phyloP scores from a whole-genome alignment of 1,140 invertebrate species.

The Nephila pilipes region DNA sequence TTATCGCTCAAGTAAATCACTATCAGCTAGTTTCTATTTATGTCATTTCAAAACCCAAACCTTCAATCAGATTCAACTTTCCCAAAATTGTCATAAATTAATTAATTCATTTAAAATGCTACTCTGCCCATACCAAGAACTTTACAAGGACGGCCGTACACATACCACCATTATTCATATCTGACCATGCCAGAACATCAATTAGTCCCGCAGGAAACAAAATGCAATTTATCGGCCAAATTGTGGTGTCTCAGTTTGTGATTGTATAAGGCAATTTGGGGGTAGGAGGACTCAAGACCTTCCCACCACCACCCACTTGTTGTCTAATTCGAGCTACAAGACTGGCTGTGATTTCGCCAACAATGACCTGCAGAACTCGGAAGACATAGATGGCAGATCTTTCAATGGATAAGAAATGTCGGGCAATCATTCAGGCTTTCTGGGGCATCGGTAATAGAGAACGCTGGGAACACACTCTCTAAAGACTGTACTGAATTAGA shows the following conservation, averaged over 20 bases:
- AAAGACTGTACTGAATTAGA: slow-evolving; percentile 3
- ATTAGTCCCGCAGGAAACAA: background rate
- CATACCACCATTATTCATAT: background rate
- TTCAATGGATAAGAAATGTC: background rate
- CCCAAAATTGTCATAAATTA: background rate
- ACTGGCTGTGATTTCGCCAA: background rate
- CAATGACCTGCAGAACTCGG: background rate
- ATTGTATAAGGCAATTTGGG: background rate
- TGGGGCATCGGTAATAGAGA: slow-evolving; percentile 14
- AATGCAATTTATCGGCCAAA: background rate
- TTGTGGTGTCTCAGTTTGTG: background rate
- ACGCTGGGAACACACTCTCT: background rate
- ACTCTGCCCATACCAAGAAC: background rate
- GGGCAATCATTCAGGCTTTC: background rate
- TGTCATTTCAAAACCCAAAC: background rate
- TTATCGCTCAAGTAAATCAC: background rate
- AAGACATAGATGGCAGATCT: background rate
- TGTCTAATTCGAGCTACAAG: background rate
- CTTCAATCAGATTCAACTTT: slow-evolving; percentile 6
- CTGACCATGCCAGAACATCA: background rate
- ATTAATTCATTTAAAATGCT: slow-evolving; percentile 17
- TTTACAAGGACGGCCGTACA: too few relatives aligned
- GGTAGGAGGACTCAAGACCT: background rate
- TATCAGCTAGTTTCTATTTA: background rate
- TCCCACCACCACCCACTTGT: background rate